Conservation (phyloP, 2,797 vertebrate species). For the Streptopelia turtur region DNA sequence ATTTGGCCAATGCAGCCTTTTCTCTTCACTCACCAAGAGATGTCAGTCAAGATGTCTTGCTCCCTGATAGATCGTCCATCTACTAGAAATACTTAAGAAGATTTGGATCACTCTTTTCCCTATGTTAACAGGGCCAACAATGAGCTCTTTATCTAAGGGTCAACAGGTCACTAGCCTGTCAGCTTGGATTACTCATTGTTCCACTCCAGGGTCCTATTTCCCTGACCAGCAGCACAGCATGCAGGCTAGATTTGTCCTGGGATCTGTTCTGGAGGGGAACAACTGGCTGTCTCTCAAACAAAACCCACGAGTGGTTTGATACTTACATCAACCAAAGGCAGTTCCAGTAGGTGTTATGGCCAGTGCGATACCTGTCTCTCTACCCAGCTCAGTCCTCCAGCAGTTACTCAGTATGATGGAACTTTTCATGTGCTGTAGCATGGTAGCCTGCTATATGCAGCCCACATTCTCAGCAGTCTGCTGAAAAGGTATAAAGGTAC, state of each 20-base stretch:
- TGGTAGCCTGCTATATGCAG: accelerated
- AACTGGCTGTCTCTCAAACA: background rate
- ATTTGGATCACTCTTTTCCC: conserved; percentile 49
- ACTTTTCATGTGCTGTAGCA: background rate
- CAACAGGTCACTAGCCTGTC: conserved; percentile 41
- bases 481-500: background rate
- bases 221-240: conserved; percentile 5
- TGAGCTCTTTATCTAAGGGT: conserved; percentile 54
- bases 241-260: background rate
- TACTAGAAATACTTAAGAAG: conserved; percentile 60
- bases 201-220: background rate
- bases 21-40: conserved; percentile 15
- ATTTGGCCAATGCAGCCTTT: conserved; percentile 21
- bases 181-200: conserved; percentile 62
- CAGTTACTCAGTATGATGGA: background rate
- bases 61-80: conserved; percentile 19
- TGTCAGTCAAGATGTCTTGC: conserved; percentile 41
- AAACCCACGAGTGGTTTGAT: background rate
- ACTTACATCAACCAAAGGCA: background rate
- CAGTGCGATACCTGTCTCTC: background rate
- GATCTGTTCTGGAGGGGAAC: background rate
- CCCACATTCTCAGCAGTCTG: background rate
- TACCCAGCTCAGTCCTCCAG: background rate
- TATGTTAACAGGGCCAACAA: conserved; percentile 46
- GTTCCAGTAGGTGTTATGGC: background rate